Percentiles rank a stretch among this genome's conserved stretches.
phyloP scores from a whole-genome alignment of 2,113 vertebrate species.

The Thryonomys swinderianus region DNA sequence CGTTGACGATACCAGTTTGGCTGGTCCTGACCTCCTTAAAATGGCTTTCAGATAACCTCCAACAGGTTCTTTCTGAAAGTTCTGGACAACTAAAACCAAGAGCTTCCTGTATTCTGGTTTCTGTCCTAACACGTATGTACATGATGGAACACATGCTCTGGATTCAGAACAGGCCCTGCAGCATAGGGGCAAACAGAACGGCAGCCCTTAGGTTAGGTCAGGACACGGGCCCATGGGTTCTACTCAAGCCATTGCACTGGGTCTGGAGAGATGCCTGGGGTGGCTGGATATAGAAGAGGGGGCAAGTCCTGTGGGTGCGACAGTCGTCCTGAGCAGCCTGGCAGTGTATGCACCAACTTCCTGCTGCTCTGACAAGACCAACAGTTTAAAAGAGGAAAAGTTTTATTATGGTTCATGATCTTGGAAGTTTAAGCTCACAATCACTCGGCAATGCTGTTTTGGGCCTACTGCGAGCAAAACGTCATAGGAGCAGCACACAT shows the following conservation, averaged over 20 bases:
- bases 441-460: background rate
- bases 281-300: background rate
- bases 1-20: background rate
- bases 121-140: background rate
- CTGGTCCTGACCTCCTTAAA: background rate
- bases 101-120: background rate
- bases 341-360: background rate
- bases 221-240: rapidly evolving
- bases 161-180: rapidly evolving
- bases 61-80: background rate
- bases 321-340: background rate
- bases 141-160: background rate
- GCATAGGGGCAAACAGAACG: background rate
- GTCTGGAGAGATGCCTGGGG: background rate
- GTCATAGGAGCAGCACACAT: too few relatives aligned
- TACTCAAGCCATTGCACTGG: too few relatives aligned
- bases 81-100: background rate
- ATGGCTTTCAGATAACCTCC: background rate
- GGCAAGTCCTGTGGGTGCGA: background rate
- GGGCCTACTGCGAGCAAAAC: background rate
- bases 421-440: background rate
- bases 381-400: background rate
- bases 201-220: background rate
- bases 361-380: background rate
- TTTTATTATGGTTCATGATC: background rate